Evolutionary conservation across 1,140 invertebrate species (phyloP).

Genomic region (Berghia stephanieae): DNA sequence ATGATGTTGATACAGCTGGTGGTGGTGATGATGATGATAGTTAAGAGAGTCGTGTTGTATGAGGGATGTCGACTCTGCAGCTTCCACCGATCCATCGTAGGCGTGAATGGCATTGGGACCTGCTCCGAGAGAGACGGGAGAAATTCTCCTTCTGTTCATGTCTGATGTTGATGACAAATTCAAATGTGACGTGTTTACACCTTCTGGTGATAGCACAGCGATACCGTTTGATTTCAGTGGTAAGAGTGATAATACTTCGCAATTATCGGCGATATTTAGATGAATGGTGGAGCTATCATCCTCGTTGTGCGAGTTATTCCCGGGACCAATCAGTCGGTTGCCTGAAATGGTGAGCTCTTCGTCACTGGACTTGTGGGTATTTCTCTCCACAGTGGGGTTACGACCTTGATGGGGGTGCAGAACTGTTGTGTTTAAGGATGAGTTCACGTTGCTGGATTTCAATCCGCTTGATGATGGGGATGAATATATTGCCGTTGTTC

Average conservation of each 20-base stretch:
- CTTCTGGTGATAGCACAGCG: constrained; percentile 12
- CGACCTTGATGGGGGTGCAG: constrained; percentile 86
- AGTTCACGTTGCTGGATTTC: constrained; percentile 53
- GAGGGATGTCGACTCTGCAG: constrained; percentile 62
- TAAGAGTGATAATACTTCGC: constrained; percentile 62
- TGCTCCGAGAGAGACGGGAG: too few relatives aligned
- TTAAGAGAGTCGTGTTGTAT: constrained; percentile 68
- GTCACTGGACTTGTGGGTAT: constrained; percentile 69
- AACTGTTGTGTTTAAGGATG: constrained; percentile 51
- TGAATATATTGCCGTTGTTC: too few relatives aligned
- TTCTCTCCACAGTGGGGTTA: constrained; percentile 88
- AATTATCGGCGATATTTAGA: too few relatives aligned
- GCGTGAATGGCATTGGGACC: too few relatives aligned
- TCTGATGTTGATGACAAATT: too few relatives aligned
- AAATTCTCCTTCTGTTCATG: too few relatives aligned
- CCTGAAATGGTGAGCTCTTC: constrained; percentile 73
- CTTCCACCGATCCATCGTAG: constrained; percentile 68
- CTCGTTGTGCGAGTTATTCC: too few relatives aligned
- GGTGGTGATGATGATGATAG: constrained; percentile 38
- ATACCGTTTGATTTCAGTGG: constrained; percentile 32
- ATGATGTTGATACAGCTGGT: too few relatives aligned
- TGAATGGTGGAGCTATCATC: too few relatives aligned
- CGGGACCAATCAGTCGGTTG: constrained; percentile 74
- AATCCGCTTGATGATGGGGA: too few relatives aligned
- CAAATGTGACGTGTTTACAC: constrained; percentile 41